Base-by-base conservation (phyloP, 2,888 invertebrate genomes). In the Incurvaria masculella region DNA sequence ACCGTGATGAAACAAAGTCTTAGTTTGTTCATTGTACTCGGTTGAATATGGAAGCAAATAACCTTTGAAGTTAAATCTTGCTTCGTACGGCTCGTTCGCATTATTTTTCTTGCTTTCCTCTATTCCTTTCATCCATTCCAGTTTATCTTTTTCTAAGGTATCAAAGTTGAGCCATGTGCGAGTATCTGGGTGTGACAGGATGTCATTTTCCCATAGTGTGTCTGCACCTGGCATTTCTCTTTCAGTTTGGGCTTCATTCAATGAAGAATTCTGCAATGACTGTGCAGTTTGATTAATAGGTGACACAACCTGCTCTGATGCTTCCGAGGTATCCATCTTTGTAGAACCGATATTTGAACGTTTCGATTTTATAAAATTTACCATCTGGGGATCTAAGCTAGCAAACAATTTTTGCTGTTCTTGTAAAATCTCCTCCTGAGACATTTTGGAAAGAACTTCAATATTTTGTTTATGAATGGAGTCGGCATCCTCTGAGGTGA, bases 1-100 rank as follows among this genome's bases (percentile, higher is more conserved):
- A 0, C 96, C 96, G 68, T 97, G 97, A 66, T 97, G 91, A 68
- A 94, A 94, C 16, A 97, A 78, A 20, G 82, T 70, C 58, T 85
- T 82, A 1, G 79, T 78, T 49, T 79, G 59, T 45, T 79, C 82
- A 53, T 70, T 72, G 52, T 69, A 80, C 43, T 86, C 84, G 42
- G 83, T 78, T 39, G 80, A 75, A 57, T 86, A 92, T 0, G 92
- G 90, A 46, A 92, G 63, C 1, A 94, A 69, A 57, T 87, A 82
- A 2, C 92, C 93, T 55, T 85, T 83, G 65, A 94, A 93, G 71
- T 92, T 87, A 70, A 94, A 94, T 54, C 87, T 79, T 10, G 93
- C 93, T 70, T 90, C 88, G 64, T 88, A 92, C 3, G 83, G 81
- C 56, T 84, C 80, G 50, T 84, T 78, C 1, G 80, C 66, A 44